These are phyloP conservation scores for Clinocottus analis DNA, from an alignment of 2,113 vertebrate species.

Conservation along the genomic window DNA sequence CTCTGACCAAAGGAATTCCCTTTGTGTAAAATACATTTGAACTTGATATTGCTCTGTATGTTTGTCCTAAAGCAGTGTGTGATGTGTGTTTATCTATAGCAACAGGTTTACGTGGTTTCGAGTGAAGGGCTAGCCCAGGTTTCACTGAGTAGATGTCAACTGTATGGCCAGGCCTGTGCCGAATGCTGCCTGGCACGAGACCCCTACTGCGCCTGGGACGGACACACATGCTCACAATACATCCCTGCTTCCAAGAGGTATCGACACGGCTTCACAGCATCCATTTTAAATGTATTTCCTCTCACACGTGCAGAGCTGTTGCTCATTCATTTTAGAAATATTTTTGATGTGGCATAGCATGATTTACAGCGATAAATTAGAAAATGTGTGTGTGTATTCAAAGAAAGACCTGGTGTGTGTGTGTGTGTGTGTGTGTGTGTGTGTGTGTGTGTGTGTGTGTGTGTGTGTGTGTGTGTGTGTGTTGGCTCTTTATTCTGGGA, in stretches of 20 bases:
- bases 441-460: conserved; percentile 2
- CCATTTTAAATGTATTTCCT: not conserved
- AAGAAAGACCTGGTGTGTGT: not conserved
- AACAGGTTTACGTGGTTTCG: conserved; percentile 96
- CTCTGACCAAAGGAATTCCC: not conserved
- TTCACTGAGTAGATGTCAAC: conserved; percentile 93
- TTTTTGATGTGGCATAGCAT: not conserved
- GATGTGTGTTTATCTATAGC: conserved; percentile 80
- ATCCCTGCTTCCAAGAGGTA: conserved; percentile 95
- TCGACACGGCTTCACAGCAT: not conserved
- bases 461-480: conserved; percentile 3
- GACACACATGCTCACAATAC: conserved; percentile 92
- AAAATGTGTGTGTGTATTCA: not conserved
- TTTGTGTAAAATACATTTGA: not conserved
- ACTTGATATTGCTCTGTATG: conserved; percentile 12
- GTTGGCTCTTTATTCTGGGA: conserved; percentile 16
- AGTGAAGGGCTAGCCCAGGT: conserved; percentile 92
- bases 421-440: not conserved
- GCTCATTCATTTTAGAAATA: not conserved
- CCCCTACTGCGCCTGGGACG: conserved; percentile 99
- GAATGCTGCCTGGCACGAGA: conserved; percentile 98
- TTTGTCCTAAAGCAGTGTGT: conserved; percentile 25
- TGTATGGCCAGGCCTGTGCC: conserved; percentile 95
- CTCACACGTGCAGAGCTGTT: not conserved
- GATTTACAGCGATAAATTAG: not conserved